Conservation (phyloP, 2,113 vertebrate genomes). For the Pituophis catenifer region DNA sequence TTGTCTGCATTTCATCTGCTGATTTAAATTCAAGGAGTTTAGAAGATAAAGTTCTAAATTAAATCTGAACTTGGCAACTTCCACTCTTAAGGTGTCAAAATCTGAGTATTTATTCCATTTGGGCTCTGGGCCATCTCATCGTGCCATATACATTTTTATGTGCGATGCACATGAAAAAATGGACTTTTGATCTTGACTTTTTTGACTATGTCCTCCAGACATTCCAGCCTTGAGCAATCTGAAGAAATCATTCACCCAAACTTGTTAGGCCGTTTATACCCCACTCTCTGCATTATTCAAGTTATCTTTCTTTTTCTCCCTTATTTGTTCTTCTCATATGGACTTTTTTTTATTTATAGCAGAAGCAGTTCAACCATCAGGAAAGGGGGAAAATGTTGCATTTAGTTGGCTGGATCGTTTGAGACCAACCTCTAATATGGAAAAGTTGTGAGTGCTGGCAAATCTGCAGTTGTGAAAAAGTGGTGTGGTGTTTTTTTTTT, state of each 20-base stretch:
- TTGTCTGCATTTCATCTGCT: neutral
- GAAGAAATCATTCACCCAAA: neutral
- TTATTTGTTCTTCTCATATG: neutral
- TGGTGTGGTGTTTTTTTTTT: conserved; percentile 39
- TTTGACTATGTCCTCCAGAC: neutral
- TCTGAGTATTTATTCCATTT: neutral
- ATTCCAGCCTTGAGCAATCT: neutral
- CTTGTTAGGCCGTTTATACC: neutral
- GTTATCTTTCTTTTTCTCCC: neutral
- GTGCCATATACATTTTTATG: neutral
- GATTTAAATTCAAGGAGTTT: neutral
- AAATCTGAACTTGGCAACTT: neutral
- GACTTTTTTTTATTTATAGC: neutral
- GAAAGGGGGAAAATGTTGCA: neutral
- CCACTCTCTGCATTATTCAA: neutral
- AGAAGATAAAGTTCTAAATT: neutral
- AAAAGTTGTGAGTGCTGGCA: conserved; percentile 16
- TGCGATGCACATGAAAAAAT: neutral
- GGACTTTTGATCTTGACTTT: neutral
- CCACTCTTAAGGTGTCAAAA: neutral
- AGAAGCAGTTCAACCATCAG: neutral
- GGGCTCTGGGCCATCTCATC: neutral
- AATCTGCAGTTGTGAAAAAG: conserved; percentile 48
- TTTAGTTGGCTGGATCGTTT: neutral
- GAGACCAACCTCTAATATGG: neutral